A percentile compares a stretch with the other conserved stretches of the same genome.
These are phyloP conservation scores for Parnassius glacialis DNA, from an alignment of 2,888 invertebrate species.

Conservation along the genomic window DNA sequence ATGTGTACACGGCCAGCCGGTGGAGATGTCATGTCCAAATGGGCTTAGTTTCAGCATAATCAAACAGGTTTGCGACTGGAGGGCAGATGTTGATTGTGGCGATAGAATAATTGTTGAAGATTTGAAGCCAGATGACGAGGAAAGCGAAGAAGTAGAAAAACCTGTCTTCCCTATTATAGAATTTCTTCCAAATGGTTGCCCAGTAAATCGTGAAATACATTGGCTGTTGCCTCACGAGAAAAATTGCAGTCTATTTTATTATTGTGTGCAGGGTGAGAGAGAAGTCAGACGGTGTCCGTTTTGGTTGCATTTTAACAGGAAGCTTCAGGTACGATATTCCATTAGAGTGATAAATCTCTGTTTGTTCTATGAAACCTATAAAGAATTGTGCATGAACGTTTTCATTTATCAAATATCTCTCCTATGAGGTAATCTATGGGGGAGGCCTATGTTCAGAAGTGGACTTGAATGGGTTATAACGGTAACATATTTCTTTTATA, in stretches of 20 bases:
- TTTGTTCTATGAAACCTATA: not conserved
- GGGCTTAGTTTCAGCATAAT: constrained; percentile 80
- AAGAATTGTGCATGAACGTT: no score
- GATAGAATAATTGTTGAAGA: constrained; percentile 47
- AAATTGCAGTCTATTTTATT: constrained; percentile 59
- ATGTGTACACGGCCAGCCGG: constrained; percentile 83
- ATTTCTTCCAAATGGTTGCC: constrained; percentile 60
- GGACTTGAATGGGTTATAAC: no score
- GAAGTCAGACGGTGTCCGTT: constrained; percentile 45
- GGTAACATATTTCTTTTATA: no score
- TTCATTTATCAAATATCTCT: no score
- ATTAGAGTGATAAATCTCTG: not conserved
- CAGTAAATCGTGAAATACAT: constrained; percentile 52
- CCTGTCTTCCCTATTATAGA: constrained; percentile 27
- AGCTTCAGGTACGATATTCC: constrained; percentile 46
- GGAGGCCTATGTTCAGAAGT: no score
- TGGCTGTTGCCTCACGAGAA: constrained; percentile 58
- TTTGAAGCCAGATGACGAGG: not conserved
- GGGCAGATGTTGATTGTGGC: constrained; percentile 81
- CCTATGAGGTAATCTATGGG: no score
- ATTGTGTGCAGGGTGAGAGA: constrained; percentile 60
- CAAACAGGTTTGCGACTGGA: constrained; percentile 81
- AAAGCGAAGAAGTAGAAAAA: not conserved
- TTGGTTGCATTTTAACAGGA: constrained; percentile 53
- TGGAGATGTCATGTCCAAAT: constrained; percentile 79